Conservation (phyloP, 2,888 invertebrate genomes). For the Volucella inanis region DNA sequence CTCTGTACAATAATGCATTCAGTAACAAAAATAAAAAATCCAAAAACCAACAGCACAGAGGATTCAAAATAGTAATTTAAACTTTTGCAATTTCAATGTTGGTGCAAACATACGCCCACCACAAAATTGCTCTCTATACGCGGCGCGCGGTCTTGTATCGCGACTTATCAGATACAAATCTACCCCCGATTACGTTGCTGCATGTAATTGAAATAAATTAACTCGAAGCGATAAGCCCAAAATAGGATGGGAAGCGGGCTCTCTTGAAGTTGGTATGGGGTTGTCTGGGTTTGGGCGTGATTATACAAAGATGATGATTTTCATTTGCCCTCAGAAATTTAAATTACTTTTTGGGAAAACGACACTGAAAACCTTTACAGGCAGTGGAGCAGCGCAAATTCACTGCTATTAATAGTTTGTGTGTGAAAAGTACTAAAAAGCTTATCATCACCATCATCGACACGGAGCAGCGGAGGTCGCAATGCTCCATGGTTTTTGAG, state of each 20-base stretch:
- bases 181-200: constrained; percentile 63
- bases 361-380: constrained; percentile 15
- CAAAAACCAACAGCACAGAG: constrained; percentile 11
- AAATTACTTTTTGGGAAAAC: constrained; percentile 65
- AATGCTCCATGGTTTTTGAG: background rate
- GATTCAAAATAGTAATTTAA: constrained; percentile 73
- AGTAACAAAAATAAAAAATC: constrained; percentile 15
- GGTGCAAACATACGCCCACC: constrained; percentile 69
- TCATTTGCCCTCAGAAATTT: constrained; percentile 64
- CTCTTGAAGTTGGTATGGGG: no score
- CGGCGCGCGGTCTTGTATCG: constrained; percentile 20
- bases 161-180: constrained; percentile 62
- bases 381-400: background rate
- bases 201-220: constrained; percentile 75
- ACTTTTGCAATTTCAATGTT: constrained; percentile 73
- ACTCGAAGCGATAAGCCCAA: constrained; percentile 67
- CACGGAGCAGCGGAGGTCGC: background rate
- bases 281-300: constrained; percentile 26
- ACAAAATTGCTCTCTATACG: no score
- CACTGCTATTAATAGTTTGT: constrained; percentile 22
- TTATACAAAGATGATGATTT: constrained; percentile 65
- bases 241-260: background rate
- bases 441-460: constrained; percentile 39
- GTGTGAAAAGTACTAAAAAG: constrained; percentile 32
- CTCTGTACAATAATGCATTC: constrained; percentile 42